A percentile compares a stretch with the other conserved stretches of the same genome.
Evolutionary conservation across 2,797 vertebrate genomes (phyloP).

Genomic region (Coccyzus lansbergi): DNA sequence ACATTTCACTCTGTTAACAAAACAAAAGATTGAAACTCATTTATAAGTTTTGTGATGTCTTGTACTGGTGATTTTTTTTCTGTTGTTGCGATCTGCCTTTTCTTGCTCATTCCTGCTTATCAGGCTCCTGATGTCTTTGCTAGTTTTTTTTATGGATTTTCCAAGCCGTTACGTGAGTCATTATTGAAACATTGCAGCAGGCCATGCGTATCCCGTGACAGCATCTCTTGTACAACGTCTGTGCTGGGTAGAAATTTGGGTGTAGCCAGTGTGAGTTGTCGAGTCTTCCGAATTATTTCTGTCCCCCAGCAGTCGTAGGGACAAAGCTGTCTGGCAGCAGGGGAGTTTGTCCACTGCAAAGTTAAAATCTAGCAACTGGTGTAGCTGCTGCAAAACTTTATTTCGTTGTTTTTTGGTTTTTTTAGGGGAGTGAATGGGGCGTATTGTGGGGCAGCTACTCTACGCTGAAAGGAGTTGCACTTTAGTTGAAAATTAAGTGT

Average conservation of each 20-base stretch:
- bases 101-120: constrained; percentile 18
- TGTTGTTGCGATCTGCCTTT: background rate
- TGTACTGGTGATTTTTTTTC: background rate
- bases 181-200: constrained; percentile 67
- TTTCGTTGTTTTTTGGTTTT: too few relatives aligned
- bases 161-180: constrained; percentile 68
- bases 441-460: background rate
- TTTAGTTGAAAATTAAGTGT: background rate
- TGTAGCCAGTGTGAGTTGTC: constrained; percentile 33
- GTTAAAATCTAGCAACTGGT: background rate
- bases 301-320: background rate
- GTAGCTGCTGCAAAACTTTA: background rate
- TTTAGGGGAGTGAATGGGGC: rapidly evolving
- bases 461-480: background rate
- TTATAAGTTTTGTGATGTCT: background rate
- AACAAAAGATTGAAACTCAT: background rate
- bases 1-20: background rate
- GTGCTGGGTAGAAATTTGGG: constrained; percentile 47
- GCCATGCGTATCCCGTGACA: constrained; percentile 53
- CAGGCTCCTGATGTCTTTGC: background rate
- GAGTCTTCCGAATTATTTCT: constrained; percentile 27
- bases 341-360: background rate
- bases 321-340: background rate
- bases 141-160: constrained; percentile 55
- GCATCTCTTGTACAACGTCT: constrained; percentile 57